Evolutionary conservation across 2,113 vertebrate genomes (phyloP), one percentile per base, ranked within the genome.

Genomic region (Prinia subflava): DNA sequence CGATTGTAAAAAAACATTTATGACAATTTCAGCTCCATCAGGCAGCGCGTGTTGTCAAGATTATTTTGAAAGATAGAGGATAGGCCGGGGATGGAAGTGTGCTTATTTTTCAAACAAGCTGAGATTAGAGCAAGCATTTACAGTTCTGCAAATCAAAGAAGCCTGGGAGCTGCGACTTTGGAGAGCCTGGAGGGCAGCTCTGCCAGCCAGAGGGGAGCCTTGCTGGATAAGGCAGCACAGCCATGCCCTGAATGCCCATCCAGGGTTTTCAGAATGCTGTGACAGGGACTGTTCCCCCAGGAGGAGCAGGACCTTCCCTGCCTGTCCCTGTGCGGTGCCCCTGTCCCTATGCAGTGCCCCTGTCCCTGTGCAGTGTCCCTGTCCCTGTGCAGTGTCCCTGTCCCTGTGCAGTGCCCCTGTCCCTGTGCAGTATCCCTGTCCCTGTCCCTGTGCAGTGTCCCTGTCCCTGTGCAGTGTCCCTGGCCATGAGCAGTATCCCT

Each of bases 51-150:
- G 76, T 64, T 92, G 88, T 94, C 73, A 71, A 92, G 94, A 95
- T 95, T 87, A 64, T 87, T 94, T 93, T 83, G 86, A 86, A 90
- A 94, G 86, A 83, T 60, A 67, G 59, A 39, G 47, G 63, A 46
- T 35, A 89, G 46, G 57, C 33, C 1, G 1, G n/a, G 76, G 82
- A 47, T 60, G 83, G 64, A 78, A 94, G 63, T 49, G 42, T 60
- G 92, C 76, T 95, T 94, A 56, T 93, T 96, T 94, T 96, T 89
- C 42, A 94, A 92, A 83, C 73, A 60, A 75, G 41, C 41, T 64
- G 86, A 86, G 64, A 94, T 94, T 88, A 93, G 68, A 90, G 47
- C 55, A 60, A 67, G 46, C 2, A 0, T 87, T 96, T 90, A 39
- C n/a, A 90, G 39, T 64, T 83, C 30, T 70, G 25, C 64, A 68